Base-by-base conservation (phyloP, 2,888 invertebrate genomes). In the Saturnia pavonia region DNA sequence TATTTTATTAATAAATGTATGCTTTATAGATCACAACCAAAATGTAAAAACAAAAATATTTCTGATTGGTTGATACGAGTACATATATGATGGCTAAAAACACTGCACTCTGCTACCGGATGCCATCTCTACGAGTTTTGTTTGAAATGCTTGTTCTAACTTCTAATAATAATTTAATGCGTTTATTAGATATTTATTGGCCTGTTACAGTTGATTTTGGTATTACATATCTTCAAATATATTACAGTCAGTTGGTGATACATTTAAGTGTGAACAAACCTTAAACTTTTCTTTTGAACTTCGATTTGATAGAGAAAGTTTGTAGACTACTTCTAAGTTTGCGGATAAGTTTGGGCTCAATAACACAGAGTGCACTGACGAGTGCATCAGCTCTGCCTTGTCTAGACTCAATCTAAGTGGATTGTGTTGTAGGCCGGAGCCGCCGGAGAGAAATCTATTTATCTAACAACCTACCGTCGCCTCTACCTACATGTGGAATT, bases 351-450 rank as follows among this genome's bases (percentile, higher is more conserved):
- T 40, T 34, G 40, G 34, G 16, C 40, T 65, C 65, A 34, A 63
- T 65, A 65, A 7, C 19, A n/a, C n/a, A 19, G 40, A 65, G 65
- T 65, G 65, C 65, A 65, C 19, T 22, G 19, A 65, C 40, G 9
- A 40, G 11, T 65, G 40, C 65, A 40, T 40, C 40, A 19, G 65
- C 2, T 40, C 65, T 2, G 65, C n/a, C 9, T 40, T 65, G 40
- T 65, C 65, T 65, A 40, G 65, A 65, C n/a, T 65, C 65, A 40
- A 65, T 60, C 65, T 65, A 65, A 65, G 65, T 65, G 65, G 22
- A 65, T 65, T 65, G 65, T 40, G 65, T 40, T 65, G 65, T 65
- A 65, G 65, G 19, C 25, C 25, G 25, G 57, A 43, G 57, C n/a
- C n/a, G 57, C 65, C 63, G 63, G 40, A 19, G n/a, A 34, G 40